Conservation (phyloP, 2,113 vertebrate species). For the Ptychochromis oligacanthus region DNA sequence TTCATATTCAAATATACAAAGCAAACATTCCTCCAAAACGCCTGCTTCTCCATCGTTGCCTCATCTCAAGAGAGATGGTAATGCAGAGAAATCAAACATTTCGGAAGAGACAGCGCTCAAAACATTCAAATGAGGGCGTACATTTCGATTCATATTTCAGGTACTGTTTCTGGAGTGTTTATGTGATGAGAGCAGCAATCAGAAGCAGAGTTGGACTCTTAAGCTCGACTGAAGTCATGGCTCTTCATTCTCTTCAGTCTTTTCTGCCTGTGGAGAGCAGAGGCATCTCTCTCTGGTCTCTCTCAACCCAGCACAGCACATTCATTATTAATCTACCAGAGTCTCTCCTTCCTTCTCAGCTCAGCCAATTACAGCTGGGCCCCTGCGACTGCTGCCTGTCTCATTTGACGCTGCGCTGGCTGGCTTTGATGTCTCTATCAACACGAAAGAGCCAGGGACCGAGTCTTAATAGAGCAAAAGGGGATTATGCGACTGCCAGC, state of each 20-base stretch:
- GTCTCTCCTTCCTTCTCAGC: constrained; percentile 58
- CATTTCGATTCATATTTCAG: constrained; percentile 59
- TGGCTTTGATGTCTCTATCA: constrained; percentile 80
- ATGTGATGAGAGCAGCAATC: constrained; percentile 28
- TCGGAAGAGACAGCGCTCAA: background rate
- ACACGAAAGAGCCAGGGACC: constrained; percentile 47
- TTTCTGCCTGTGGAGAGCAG: constrained; percentile 52
- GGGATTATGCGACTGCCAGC: constrained; percentile 70
- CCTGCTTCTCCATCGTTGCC: background rate
- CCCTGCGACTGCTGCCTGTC: constrained; percentile 65
- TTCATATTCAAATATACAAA: background rate
- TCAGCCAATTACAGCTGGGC: constrained; percentile 72
- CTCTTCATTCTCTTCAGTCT: constrained; percentile 40
- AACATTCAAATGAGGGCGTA: constrained; percentile 44
- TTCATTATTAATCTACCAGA: constrained; percentile 69
- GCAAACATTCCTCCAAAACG: background rate
- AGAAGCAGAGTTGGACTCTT: constrained; percentile 13
- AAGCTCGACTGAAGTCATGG: constrained; percentile 17
- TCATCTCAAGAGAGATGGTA: background rate
- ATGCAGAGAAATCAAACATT: constrained; percentile 10
- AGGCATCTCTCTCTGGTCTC: constrained; percentile 59
- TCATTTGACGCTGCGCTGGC: constrained; percentile 61
- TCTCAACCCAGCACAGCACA: constrained; percentile 53
- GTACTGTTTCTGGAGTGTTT: constrained; percentile 23
- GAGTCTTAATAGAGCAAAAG: constrained; percentile 71